These are phyloP conservation scores for Sussaba pulchella DNA, from an alignment of 2,888 invertebrate genomes.

Conservation along the genomic window DNA sequence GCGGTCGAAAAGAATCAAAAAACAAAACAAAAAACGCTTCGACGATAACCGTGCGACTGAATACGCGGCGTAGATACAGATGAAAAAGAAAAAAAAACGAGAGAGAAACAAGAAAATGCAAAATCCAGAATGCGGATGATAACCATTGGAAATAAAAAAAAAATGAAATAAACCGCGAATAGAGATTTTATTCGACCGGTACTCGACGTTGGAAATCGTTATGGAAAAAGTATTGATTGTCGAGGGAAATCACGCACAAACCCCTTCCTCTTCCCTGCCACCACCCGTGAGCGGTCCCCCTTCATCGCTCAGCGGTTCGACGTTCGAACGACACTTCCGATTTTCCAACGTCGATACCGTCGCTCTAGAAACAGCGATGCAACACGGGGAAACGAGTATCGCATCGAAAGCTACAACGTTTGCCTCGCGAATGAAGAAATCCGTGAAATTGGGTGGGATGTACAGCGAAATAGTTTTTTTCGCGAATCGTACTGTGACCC, in stretches of 20 bases:
- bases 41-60: too few relatives aligned
- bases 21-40: constrained; percentile 18
- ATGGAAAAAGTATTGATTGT: constrained; percentile 29
- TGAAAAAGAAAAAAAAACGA: constrained; percentile 9
- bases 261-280: constrained; percentile 7
- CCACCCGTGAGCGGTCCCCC: too few relatives aligned
- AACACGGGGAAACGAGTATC: not conserved
- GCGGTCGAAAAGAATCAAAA: not conserved
- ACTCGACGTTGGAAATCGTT: not conserved
- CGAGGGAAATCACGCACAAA: constrained; percentile 36
- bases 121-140: constrained; percentile 34
- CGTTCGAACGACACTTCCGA: constrained; percentile 36
- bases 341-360: constrained; percentile 36
- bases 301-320: constrained; percentile 6
- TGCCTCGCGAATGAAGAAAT: not conserved
- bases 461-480: constrained; percentile 1
- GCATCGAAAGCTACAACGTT: not conserved
- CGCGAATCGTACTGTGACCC: too few relatives aligned
- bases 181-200: constrained; percentile 37
- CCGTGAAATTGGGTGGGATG: not conserved
- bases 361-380: constrained; percentile 19
- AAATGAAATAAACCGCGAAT: too few relatives aligned
- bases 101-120: constrained; percentile 20
- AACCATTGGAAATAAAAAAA: constrained; percentile 45
- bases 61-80: constrained; percentile 15